These are phyloP conservation scores for Rallus limicola DNA, from an alignment of 2,113 vertebrate species.

Conservation along the genomic window DNA sequence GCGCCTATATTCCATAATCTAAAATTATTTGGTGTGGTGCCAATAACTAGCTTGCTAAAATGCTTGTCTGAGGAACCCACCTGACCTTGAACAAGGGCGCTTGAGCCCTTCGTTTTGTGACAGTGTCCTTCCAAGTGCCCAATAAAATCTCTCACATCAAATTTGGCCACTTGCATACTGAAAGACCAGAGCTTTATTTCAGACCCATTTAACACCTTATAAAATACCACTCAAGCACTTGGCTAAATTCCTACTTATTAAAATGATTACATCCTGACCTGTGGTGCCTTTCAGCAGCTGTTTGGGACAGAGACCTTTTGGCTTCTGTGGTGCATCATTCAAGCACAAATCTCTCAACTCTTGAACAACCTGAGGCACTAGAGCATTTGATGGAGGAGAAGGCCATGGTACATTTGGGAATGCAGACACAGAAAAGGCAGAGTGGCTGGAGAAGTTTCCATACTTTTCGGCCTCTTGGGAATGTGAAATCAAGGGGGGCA, in stretches of 20 bases:
- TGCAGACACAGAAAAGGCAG: background rate
- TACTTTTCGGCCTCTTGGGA: background rate
- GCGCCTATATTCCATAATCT: background rate
- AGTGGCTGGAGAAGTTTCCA: background rate
- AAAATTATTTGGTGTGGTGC: constrained; percentile 20
- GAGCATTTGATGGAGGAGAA: background rate
- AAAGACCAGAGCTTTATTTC: background rate
- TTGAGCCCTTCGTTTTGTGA: background rate
- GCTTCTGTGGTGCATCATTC: background rate
- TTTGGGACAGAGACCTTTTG: background rate
- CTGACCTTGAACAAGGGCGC: background rate
- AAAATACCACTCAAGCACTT: background rate
- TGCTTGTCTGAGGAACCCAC: background rate
- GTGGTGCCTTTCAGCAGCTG: background rate
- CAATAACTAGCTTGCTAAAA: background rate
- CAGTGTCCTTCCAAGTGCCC: background rate
- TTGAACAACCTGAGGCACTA: background rate
- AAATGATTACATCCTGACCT: background rate
- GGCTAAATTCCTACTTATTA: background rate
- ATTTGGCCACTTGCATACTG: background rate
- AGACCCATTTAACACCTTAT: background rate
- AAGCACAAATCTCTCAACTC: background rate
- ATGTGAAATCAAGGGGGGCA: background rate
- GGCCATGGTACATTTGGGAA: background rate
- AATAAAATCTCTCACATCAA: background rate